phyloP scores from a whole-genome alignment of 1,140 invertebrate genomes.

The Eueides isabella region DNA sequence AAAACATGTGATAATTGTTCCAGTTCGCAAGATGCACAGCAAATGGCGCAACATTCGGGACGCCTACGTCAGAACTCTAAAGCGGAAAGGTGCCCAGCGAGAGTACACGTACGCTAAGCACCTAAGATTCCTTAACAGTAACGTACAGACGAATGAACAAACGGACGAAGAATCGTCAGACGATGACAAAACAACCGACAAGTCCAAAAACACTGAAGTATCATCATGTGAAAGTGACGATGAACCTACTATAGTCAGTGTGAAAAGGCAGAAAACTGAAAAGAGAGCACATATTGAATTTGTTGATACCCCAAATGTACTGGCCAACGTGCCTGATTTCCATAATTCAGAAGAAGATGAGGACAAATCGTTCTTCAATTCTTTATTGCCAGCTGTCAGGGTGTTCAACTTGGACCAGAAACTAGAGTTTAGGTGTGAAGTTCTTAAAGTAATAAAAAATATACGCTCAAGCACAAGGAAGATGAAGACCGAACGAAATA shows the following conservation, averaged over 20 bases:
- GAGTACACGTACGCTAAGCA: conserved; percentile 57
- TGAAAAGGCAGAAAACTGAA: conserved; percentile 44
- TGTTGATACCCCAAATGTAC: conserved; percentile 40
- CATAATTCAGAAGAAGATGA: conserved; percentile 42
- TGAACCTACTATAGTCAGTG: conserved; percentile 49
- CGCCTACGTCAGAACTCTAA: conserved; percentile 58
- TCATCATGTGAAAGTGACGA: conserved; percentile 35
- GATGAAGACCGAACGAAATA: background rate
- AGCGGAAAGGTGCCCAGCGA: conserved; percentile 45
- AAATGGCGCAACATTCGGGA: conserved; percentile 71
- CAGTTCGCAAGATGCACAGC: conserved; percentile 27
- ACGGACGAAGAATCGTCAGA: conserved; percentile 45
- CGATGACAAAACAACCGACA: conserved; percentile 36
- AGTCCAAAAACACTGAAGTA: conserved; percentile 11
- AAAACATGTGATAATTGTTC: background rate
- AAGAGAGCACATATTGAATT: conserved; percentile 49
- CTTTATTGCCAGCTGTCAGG: conserved; percentile 55
- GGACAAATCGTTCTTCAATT: conserved; percentile 62
- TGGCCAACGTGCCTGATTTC: background rate
- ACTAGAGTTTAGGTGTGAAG: conserved; percentile 57
- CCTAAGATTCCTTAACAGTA: conserved; percentile 53
- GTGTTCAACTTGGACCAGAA: conserved; percentile 60
- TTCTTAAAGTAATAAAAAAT: conserved; percentile 53
- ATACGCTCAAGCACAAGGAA: conserved; percentile 37
- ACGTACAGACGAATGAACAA: conserved; percentile 45